Percentiles rank a stretch among this genome's conserved stretches.
Conservation (phyloP, 2,113 vertebrate genomes). For the Notothenia coriiceps region DNA sequence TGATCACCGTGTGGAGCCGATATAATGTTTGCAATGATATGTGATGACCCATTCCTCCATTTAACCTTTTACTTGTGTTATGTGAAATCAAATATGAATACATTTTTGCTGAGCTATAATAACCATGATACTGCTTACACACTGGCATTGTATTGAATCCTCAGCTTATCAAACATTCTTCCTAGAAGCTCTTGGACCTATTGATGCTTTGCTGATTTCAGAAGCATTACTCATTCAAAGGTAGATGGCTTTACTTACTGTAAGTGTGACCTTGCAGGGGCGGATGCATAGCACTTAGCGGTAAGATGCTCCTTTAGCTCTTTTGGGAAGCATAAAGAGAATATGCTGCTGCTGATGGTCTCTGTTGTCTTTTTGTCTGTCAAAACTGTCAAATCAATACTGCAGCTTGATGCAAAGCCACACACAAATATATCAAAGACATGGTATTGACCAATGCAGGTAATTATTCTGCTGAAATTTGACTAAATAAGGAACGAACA, state of each 20-base stretch:
- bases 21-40: constrained; percentile 17
- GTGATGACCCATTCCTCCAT: constrained; percentile 6
- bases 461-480: constrained; percentile 3
- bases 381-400: constrained; percentile 22
- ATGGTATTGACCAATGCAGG: not conserved
- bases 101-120: constrained; percentile 54
- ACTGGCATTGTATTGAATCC: constrained; percentile 39
- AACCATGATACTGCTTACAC: constrained; percentile 44
- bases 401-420: not conserved
- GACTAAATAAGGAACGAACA: not conserved
- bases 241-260: constrained; percentile 36
- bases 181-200: constrained; percentile 30
- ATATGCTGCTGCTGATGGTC: constrained; percentile 19
- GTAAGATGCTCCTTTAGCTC: constrained; percentile 32
- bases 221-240: constrained; percentile 51
- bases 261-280: constrained; percentile 38
- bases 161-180: constrained; percentile 50
- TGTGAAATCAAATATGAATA: constrained; percentile 39
- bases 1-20: not conserved
- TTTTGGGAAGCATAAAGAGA: constrained; percentile 31
- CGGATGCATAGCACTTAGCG: constrained; percentile 40
- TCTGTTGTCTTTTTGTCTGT: constrained; percentile 19
- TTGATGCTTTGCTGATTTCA: constrained; percentile 51
- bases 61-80: constrained; percentile 24
- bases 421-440: constrained; percentile 1